These are phyloP conservation scores for Brassicogethes aeneus DNA, from an alignment of 2,888 invertebrate genomes.

Conservation along the genomic window DNA sequence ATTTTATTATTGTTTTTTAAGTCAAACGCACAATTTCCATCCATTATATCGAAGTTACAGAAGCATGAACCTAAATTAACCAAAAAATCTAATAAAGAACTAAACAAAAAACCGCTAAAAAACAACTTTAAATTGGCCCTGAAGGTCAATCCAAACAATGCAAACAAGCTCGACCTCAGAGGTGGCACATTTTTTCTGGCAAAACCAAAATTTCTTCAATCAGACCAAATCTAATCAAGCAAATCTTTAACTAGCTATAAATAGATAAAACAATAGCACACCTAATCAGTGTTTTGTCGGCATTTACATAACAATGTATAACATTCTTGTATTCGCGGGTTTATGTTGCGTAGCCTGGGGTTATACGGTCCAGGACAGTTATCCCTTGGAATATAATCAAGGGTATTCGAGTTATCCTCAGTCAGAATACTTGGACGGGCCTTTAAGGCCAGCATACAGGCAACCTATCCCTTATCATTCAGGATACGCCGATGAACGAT, in stretches of 20 bases:
- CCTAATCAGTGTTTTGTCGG: not conserved
- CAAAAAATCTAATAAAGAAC: not conserved
- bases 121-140: not conserved
- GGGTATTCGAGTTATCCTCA: not conserved
- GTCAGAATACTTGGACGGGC: no score
- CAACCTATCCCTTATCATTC: no score
- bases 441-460: no score
- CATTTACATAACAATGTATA: not conserved
- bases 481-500: no score
- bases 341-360: not conserved
- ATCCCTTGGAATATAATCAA: not conserved
- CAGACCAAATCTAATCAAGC: constrained; percentile 14
- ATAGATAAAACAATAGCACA: not conserved
- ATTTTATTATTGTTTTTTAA: no score
- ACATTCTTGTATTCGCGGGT: not conserved
- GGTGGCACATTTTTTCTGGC: not conserved
- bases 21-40: constrained; percentile 11
- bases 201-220: not conserved
- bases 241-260: constrained; percentile 15
- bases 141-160: not conserved
- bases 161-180: not conserved
- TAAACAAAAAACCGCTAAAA: not conserved
- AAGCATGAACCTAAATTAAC: not conserved
- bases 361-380: not conserved
- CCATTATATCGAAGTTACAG: constrained; percentile 11